Percentiles rank a stretch among this genome's conserved stretches.
Conservation (phyloP, 2,888 invertebrate species). For the Ochropacha duplaris region DNA sequence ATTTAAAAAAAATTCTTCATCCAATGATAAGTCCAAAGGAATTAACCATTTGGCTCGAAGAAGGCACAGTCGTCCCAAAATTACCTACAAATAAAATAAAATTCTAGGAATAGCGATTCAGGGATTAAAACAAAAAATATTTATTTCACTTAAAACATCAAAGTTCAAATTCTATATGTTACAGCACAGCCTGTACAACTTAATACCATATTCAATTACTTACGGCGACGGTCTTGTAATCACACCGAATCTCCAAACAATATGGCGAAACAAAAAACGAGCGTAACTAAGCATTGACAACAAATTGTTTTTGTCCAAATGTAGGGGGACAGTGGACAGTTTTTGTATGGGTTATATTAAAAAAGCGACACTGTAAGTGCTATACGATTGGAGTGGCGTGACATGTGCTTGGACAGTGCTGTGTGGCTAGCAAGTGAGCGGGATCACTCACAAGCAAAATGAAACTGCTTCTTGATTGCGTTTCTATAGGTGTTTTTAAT, state of each 20-base stretch:
- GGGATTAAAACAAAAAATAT: too few species aligned
- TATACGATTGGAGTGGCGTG: constrained; percentile 64
- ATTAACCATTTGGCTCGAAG: too few species aligned
- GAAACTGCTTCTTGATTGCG: background rate
- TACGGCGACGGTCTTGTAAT: constrained; percentile 10
- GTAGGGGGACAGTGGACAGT: constrained; percentile 42
- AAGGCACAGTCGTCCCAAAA: too few species aligned
- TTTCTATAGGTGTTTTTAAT: too few species aligned
- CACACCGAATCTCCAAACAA: constrained; percentile 33
- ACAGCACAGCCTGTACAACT: background rate
- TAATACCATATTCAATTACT: background rate
- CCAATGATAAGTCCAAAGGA: too few species aligned
- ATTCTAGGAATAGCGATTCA: too few species aligned
- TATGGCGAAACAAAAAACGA: constrained; percentile 24
- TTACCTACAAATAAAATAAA: too few species aligned
- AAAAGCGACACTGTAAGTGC: constrained; percentile 68
- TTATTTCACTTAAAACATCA: too few species aligned
- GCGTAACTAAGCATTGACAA: constrained; percentile 40
- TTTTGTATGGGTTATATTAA: constrained; percentile 68
- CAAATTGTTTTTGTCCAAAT: constrained; percentile 63
- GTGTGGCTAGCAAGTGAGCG: constrained; percentile 37
- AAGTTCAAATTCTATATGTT: too few species aligned
- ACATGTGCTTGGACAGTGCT: constrained; percentile 56
- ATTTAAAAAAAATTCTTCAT: too few species aligned
- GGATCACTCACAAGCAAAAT: too few species aligned